A percentile compares a stretch with the other conserved stretches of the same genome.
Conservation (phyloP, 2,888 invertebrate genomes). For the Lutraria lutraria region DNA sequence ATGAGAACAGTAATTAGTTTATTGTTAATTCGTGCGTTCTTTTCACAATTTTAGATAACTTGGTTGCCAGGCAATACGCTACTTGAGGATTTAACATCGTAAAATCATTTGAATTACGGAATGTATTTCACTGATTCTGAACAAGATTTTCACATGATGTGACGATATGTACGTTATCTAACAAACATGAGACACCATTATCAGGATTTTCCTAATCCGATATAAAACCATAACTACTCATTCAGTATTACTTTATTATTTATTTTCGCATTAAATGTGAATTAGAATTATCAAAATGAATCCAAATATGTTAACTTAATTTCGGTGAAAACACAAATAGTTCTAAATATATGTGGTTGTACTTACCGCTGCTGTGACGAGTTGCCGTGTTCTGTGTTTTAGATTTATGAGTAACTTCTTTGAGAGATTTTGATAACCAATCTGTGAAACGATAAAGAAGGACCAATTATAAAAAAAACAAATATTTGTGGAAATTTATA, state of each 20-base stretch:
- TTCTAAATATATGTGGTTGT: not conserved
- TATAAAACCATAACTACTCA: not conserved
- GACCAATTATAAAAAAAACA: not conserved
- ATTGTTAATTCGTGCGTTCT: not conserved
- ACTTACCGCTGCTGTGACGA: conserved; percentile 6
- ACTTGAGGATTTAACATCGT: not conserved
- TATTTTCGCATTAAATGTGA: not conserved
- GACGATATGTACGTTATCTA: conserved; percentile 29
- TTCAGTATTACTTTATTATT: not conserved
- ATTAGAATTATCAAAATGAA: not conserved
- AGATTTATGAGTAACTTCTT: conserved; percentile 17
- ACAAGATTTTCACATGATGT: conserved; percentile 4
- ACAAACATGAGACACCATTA: conserved; percentile 36
- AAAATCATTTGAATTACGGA: conserved; percentile 10
- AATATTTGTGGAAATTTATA: not conserved
- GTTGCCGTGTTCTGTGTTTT: conserved; percentile 14
- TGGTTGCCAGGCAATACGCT: conserved; percentile 4
- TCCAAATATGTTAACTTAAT: not conserved
- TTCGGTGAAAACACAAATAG: not conserved
- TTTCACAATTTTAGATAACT: not conserved
- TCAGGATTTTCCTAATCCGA: conserved; percentile 9
- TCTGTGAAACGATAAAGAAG: conserved; percentile 28
- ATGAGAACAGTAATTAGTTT: not conserved
- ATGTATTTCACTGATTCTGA: conserved; percentile 14
- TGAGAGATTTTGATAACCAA: conserved; percentile 33